Evolutionary conservation across 2,888 invertebrate species (phyloP), one percentile per base, ranked within the genome.

Genomic region (Cerastoderma edule): DNA sequence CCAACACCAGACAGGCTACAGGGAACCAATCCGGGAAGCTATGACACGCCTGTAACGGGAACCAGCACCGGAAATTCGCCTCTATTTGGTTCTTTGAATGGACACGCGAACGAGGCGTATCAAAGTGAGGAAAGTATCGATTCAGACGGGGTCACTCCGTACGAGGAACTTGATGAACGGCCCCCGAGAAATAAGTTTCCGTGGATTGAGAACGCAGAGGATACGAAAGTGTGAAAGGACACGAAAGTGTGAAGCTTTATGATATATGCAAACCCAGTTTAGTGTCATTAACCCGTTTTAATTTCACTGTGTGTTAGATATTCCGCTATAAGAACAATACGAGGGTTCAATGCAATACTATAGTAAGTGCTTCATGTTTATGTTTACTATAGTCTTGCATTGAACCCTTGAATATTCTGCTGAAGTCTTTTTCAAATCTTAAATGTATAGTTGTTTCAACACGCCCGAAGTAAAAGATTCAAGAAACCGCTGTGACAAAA

Each of bases 131-230:
- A 56, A 5, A 46, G 22, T 57, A 44, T 56, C 10, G 74, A 70
- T 44, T 54, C 54, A n/a, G 78, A 81, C 39, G 81, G 81, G 0
- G 54, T 81, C 30, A 75, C 75, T 0, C 81, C 81, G 8, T 56
- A 73, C 24, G 78, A 75, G 53, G 78, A 81, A 30, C 19, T 78
- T 24, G 78, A 81, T 56, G 68, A 69, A 30, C n/a, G 30, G 8
- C n/a, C 33, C 16, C 81, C 81, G 6, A 65, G 80, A 46, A 66
- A 54, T 8, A 44, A 60, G 24, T 77, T 80, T 64, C 75, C 75
- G 0, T 81, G 81, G 81, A 81, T 81, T 19, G 81, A 81, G 30
- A 65, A 60, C 28, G 72, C 77, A 0, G 80, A 64, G 27, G 81
- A 81, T 35, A 81, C 81, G 13, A 77, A 77, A 65, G 60, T 81